phyloP scores from a whole-genome alignment of 2,113 vertebrate genomes.

The Columbina picui region DNA sequence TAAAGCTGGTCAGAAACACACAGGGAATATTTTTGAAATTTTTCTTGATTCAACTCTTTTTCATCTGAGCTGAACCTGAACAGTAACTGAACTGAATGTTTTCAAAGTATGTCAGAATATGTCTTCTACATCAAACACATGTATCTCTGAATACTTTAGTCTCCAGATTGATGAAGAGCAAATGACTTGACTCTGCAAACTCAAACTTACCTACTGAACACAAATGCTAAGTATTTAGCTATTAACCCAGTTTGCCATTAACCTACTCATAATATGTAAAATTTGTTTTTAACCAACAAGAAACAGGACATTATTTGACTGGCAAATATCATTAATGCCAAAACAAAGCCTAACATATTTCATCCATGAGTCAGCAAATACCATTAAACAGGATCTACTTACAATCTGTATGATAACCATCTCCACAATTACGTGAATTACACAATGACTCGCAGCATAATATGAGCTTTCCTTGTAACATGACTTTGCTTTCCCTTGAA shows the following conservation, averaged over 20 bases:
- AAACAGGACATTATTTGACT: background rate
- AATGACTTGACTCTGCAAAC: background rate
- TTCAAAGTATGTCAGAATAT: background rate
- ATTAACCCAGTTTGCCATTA: background rate
- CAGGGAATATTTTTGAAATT: background rate
- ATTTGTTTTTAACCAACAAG: background rate
- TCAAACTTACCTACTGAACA: background rate
- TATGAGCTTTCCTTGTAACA: background rate
- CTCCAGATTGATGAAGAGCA: background rate
- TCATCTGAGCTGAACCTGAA: background rate
- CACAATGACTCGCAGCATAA: background rate
- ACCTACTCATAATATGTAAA: background rate
- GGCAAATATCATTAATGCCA: background rate
- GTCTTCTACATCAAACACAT: background rate
- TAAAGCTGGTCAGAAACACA: background rate
- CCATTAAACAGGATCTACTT: rapidly evolving
- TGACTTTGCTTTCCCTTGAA: background rate
- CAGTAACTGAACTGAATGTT: background rate
- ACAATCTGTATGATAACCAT: background rate
- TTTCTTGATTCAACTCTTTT: background rate
- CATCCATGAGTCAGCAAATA: background rate
- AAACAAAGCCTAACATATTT: background rate
- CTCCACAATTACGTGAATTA: background rate
- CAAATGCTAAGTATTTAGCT: background rate
- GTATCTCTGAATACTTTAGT: background rate